These are phyloP conservation scores for Falcaria lacertinaria DNA, from an alignment of 2,888 invertebrate species.

Conservation along the genomic window DNA sequence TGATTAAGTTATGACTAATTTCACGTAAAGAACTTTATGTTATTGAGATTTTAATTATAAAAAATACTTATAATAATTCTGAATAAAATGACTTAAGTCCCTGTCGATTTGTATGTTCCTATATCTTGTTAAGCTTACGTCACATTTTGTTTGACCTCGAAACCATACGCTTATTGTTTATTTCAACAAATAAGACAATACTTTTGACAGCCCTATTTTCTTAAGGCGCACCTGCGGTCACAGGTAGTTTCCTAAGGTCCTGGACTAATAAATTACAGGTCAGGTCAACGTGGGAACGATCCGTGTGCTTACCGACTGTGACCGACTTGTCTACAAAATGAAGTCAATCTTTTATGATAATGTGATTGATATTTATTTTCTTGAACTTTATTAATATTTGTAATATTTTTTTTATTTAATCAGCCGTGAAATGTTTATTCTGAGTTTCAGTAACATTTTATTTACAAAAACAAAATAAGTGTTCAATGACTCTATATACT, in stretches of 20 bases:
- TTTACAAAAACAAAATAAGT: too few species aligned
- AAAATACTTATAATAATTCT: too few species aligned
- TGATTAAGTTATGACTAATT: too few species aligned
- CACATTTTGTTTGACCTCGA: conserved; percentile 3
- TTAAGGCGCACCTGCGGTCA: conserved; percentile 72
- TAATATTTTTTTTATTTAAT: too few species aligned
- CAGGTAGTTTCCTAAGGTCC: conserved; percentile 62
- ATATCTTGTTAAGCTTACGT: too few species aligned
- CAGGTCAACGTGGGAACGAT: conserved; percentile 75
- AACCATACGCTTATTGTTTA: neutral
- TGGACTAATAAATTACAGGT: conserved; percentile 71
- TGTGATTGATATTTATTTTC: neutral
- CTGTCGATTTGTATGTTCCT: too few species aligned
- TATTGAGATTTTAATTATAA: too few species aligned
- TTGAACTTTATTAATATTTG: neutral
- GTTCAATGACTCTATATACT: too few species aligned
- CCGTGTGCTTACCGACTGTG: conserved; percentile 53
- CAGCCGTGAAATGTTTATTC: too few species aligned
- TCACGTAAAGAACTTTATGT: too few species aligned
- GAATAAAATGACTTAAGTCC: too few species aligned
- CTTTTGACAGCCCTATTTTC: conserved; percentile 52
- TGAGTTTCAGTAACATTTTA: too few species aligned
- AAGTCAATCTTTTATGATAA: neutral
- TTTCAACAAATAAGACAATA: conserved; percentile 7
- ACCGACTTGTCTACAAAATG: conserved; percentile 22